Conservation (phyloP, 2,113 vertebrate species). For the Gymnarchus niloticus region DNA sequence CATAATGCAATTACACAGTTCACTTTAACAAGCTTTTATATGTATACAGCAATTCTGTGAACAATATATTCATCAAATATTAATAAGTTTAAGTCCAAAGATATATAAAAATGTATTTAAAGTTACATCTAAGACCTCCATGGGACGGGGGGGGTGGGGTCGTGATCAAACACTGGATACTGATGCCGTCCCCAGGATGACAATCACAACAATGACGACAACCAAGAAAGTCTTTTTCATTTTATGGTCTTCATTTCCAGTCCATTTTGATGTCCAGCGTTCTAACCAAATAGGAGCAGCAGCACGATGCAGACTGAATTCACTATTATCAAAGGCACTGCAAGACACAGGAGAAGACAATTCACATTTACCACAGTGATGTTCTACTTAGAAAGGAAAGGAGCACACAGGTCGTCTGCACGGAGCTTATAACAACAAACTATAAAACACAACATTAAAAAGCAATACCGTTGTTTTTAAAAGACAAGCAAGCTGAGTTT, state of each 20-base stretch:
- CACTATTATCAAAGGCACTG: conserved; percentile 88
- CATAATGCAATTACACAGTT: neutral
- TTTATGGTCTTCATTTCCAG: conserved; percentile 7
- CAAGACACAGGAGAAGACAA: conserved; percentile 20
- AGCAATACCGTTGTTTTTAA: neutral
- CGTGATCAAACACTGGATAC: neutral
- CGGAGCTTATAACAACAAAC: neutral
- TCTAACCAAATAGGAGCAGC: conserved; percentile 85
- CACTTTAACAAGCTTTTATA: conserved; percentile 2
- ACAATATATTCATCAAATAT: neutral
- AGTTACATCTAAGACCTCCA: neutral
- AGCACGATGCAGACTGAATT: conserved; percentile 82
- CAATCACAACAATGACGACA: neutral
- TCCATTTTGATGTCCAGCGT: conserved; percentile 31
- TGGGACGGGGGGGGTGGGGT: neutral
- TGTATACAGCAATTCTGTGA: neutral
- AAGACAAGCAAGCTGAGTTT: neutral
- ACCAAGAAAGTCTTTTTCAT: neutral
- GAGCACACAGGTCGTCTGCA: neutral
- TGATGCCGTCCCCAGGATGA: too few relatives aligned
- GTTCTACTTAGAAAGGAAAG: neutral
- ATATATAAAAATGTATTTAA: conserved; percentile 12
- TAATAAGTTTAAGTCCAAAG: neutral
- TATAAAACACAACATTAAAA: neutral
- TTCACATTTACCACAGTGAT: neutral